Evolutionary conservation across 2,797 vertebrate genomes (phyloP).

Genomic region (Mionectes olivaceus): DNA sequence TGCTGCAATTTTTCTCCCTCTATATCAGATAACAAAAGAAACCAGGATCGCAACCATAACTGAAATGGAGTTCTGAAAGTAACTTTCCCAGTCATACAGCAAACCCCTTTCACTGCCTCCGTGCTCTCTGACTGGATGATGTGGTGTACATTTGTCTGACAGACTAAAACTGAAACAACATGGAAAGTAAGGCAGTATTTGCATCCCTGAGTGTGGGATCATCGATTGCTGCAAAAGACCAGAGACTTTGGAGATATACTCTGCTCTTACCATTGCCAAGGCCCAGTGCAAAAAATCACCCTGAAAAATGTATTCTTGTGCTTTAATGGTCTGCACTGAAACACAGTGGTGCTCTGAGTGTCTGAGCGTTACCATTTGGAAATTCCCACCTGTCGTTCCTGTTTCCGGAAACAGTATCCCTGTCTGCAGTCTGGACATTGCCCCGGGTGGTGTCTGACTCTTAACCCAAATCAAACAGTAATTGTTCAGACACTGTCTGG

Average conservation of each 20-base stretch:
- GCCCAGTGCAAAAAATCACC: background rate
- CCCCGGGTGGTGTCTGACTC: slow-evolving; percentile 66
- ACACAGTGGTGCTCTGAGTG: background rate
- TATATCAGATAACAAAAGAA: background rate
- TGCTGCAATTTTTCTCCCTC: background rate
- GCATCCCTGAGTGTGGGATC: background rate
- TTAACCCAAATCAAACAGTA: slow-evolving; percentile 55
- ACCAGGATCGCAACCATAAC: background rate
- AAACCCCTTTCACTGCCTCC: background rate
- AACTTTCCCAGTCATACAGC: background rate
- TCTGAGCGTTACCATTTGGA: background rate
- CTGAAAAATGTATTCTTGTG: background rate
- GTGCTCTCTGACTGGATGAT: background rate
- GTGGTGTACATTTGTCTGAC: background rate
- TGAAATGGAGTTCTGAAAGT: background rate
- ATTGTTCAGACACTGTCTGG: slow-evolving; percentile 39
- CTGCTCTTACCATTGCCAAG: background rate
- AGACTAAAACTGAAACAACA: background rate
- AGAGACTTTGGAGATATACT: background rate
- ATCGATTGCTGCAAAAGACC: background rate
- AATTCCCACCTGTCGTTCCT: slow-evolving; percentile 40
- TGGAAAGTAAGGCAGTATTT: background rate
- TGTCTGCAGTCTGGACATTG: background rate
- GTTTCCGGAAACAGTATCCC: slow-evolving; percentile 20
- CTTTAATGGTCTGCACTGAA: background rate